Evolutionary conservation across 2,113 vertebrate genomes (phyloP), one percentile per base, ranked within the genome.

Genomic region (Alouatta palliata): DNA sequence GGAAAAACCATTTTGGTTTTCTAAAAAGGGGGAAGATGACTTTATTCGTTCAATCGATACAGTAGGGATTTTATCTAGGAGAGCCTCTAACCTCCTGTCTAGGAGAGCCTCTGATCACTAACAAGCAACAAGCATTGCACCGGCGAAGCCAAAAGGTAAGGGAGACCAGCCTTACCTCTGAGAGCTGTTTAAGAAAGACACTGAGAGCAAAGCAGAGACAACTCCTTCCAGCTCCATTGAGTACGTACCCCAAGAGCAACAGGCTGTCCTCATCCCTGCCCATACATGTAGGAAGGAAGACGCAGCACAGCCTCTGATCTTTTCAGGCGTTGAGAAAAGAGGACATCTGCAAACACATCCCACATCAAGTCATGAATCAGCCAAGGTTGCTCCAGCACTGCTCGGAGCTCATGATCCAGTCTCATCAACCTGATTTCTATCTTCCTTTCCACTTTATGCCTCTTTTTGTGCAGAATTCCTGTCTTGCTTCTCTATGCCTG

Each of bases 321-420:
- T 58, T 76, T n/a, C 52, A 17, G 52, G 52, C 16, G 5, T 52
- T 52, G 52, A 52, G 52, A 4, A 52, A 52, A 17, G 16, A 52
- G 52, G 5, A 17, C 11, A 16, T 81, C 11, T n/a, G n/a, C 23
- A 19, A 45, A 1, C 4, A 1, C 5, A 7, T 20, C n/a, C 43
- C 35, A 19, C 11, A n/a, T 1, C 0, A 13, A 27, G 17, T 0
- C 17, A 17, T 43, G 47, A 40, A 4, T 16, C 40, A 35, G 25
- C 16, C 14, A 32, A 6, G 12, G 3, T 76, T 45, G 3, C 8
- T 21, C 3, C 8, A 52, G n/a, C 30, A 49, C 35, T 49, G 16
- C 27, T 73, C 61, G 3, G 7, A 47, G 6, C 17, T 81, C 77
- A 21, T 0, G 6, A 20, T 8, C 30, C 5, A 17, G 3, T 12